phyloP scores from a whole-genome alignment of 2,113 vertebrate genomes.

The Antennarius striatus region DNA sequence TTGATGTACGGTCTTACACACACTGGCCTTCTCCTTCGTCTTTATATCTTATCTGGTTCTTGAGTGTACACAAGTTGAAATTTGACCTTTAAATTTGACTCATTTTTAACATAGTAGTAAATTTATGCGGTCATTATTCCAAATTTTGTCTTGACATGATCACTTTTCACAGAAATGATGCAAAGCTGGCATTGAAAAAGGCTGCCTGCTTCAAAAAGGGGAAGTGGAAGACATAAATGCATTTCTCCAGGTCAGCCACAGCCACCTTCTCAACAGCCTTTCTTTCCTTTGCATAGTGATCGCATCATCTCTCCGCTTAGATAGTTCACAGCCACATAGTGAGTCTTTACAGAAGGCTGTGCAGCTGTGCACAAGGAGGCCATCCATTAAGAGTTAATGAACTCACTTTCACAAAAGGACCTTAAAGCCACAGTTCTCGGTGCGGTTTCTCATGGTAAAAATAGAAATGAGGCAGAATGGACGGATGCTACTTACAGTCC shows the following conservation, averaged over 20 bases:
- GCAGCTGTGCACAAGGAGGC: constrained; percentile 68
- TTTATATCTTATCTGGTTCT: too few relatives aligned
- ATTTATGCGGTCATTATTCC: background rate
- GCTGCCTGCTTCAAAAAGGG: constrained; percentile 6
- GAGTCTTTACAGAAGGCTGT: constrained; percentile 42
- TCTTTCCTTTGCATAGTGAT: constrained; percentile 45
- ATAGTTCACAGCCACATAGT: constrained; percentile 48
- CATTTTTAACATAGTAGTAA: background rate
- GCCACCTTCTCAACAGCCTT: constrained; percentile 30
- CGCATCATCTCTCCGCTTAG: constrained; percentile 36
- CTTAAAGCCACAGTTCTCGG: constrained; percentile 77
- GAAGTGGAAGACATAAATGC: constrained; percentile 44
- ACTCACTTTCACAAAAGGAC: constrained; percentile 80
- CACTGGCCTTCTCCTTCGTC: too few relatives aligned
- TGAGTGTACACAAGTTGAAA: too few relatives aligned
- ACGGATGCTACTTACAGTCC: constrained; percentile 77
- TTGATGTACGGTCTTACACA: too few relatives aligned
- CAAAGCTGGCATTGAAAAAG: constrained; percentile 4
- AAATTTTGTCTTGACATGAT: constrained; percentile 3
- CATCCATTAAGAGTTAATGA: constrained; percentile 80
- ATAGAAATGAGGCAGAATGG: constrained; percentile 78
- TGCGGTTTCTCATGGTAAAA: constrained; percentile 74
- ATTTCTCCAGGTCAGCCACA: constrained; percentile 41
- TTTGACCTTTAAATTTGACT: too few relatives aligned
- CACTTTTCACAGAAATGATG: background rate